Evolutionary conservation across 2,888 invertebrate genomes (phyloP).

Genomic region (Drosophila longiperda): DNA sequence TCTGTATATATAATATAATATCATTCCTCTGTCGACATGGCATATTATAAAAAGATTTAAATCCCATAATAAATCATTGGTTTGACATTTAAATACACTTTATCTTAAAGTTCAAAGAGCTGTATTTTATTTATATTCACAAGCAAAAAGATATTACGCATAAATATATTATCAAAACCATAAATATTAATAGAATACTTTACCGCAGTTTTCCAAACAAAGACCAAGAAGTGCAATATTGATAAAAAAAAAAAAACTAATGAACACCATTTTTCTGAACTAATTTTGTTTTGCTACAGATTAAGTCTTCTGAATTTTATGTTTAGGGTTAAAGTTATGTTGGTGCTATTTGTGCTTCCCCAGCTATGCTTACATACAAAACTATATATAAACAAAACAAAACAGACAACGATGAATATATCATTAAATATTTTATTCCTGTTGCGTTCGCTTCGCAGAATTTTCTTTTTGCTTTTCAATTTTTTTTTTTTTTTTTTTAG

Average conservation of each 20-base stretch:
- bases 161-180: not conserved
- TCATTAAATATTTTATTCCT: slow-evolving; percentile 14
- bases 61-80: not conserved
- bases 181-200: too few relatives aligned
- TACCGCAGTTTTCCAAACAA: too few relatives aligned
- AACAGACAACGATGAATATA: slow-evolving; percentile 12
- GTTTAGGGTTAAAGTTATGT: too few relatives aligned
- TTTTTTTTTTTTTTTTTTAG: slow-evolving; percentile 21
- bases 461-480: slow-evolving; percentile 13
- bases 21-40: not conserved
- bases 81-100: not conserved
- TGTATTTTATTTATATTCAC: not conserved
- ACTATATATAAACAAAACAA: not conserved
- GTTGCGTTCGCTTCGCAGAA: slow-evolving; percentile 8
- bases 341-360: too few relatives aligned
- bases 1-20: not conserved
- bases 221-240: not conserved
- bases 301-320: too few relatives aligned
- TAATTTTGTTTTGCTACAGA: too few relatives aligned
- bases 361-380: not conserved
- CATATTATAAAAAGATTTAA: not conserved
- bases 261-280: not conserved
- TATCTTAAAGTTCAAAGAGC: not conserved
- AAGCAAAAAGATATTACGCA: not conserved
- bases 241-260: not conserved